Base-by-base conservation (phyloP, 2,888 invertebrate genomes). In the Stratiomys singularior region DNA sequence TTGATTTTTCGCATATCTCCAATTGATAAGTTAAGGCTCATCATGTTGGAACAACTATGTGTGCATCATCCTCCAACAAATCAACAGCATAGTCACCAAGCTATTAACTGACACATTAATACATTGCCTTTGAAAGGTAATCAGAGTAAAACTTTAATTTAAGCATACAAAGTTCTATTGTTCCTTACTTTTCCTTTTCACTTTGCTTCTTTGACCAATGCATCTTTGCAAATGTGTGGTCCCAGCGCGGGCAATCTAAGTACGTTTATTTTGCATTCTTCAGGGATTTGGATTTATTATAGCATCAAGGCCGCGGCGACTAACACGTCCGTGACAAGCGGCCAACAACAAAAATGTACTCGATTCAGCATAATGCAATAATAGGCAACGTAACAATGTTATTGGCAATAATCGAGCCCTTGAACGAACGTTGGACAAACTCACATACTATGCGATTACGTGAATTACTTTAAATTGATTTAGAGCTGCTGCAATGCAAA, bases 401-500 rank as follows among this genome's bases (percentile, higher is more conserved):
- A 60, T 60, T 18, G 60, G 60, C 60, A 60, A 44, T 37, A 44
- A 44, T 44, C 11, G 46, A 15, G 44, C 67, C 23, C 44, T 67
- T 67, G 67, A 67, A 67, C 28, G 21, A 21, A 23, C 21, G 23
- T 21, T 44, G 37, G 21, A 67, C 64, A 64, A 64, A 64, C 64
- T 64, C 52, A 18, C n/a, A 18, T 18, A 13, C 52, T 27, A n/a
- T n/a, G 63, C 25, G 37, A 11, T 28, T n/a, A 56, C 56, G 72
- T 28, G 56, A 27, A 72, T 72, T 52, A 72, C 72, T 72, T 72
- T 52, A 72, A 72, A 72, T 72, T 72, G 72, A 72, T 72, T 72
- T 72, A 15, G 66, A 66, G 44, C 37, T 44, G 44, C 66, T n/a
- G 44, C 44, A 27, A 37, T 9, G 37, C 27, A 23, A 25, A 18